Evolutionary conservation across 2,888 invertebrate species (phyloP).

Genomic region (Pterostichus madidus): DNA sequence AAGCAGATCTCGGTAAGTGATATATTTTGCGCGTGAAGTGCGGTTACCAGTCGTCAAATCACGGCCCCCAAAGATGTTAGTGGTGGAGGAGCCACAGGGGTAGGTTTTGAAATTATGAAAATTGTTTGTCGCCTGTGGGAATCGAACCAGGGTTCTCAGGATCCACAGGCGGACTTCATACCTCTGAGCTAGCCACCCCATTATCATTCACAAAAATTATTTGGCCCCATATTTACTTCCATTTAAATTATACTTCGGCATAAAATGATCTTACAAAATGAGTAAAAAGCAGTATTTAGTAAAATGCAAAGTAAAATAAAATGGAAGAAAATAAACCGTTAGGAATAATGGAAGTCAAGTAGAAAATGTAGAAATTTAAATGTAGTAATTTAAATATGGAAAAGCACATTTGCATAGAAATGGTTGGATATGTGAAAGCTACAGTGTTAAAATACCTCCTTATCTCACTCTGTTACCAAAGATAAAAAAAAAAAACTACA

Average conservation of each 20-base stretch:
- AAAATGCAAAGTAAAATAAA: not conserved
- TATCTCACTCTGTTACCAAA: slow-evolving; percentile 36
- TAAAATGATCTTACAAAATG: not conserved
- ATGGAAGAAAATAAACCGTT: slow-evolving; percentile 34
- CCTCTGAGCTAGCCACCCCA: too few species aligned
- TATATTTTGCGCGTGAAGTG: too few species aligned
- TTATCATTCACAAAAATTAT: not conserved
- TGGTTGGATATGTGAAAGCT: slow-evolving; percentile 49
- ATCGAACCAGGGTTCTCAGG: too few species aligned
- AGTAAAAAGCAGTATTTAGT: slow-evolving; percentile 5
- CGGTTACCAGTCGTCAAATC: too few species aligned
- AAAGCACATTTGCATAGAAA: slow-evolving; percentile 56
- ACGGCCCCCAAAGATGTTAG: too few species aligned
- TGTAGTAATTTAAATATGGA: slow-evolving; percentile 60
- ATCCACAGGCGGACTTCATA: too few species aligned
- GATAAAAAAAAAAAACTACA: slow-evolving; percentile 1
- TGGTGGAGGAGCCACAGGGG: too few species aligned
- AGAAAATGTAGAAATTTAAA: slow-evolving; percentile 47
- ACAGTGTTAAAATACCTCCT: slow-evolving; percentile 36
- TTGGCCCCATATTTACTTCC: not conserved
- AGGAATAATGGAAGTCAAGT: slow-evolving; percentile 37
- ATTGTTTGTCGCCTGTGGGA: too few species aligned
- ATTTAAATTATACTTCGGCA: slow-evolving; percentile 2
- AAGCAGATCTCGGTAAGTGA: too few species aligned
- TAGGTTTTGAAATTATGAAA: too few species aligned